These are phyloP conservation scores for Cricetomys ansorgei DNA, from an alignment of 2,113 vertebrate genomes.

Conservation along the genomic window DNA sequence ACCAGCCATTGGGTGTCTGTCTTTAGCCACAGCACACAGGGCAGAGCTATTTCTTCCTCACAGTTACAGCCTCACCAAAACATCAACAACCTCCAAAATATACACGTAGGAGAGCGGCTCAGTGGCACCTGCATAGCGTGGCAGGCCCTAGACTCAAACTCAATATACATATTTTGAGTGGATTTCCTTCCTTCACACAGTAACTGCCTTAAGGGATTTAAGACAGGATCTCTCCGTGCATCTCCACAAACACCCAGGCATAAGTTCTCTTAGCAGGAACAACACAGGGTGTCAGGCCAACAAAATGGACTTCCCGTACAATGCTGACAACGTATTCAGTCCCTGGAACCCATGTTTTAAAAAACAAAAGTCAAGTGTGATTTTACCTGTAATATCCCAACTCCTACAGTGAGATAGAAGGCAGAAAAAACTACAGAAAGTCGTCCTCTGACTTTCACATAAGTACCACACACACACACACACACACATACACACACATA, in stretches of 20 bases:
- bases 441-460: neutral
- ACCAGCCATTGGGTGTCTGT: neutral
- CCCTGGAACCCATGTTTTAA: no score
- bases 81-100: neutral
- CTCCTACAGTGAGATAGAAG: no score
- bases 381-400: no score
- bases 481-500: no score
- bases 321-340: no score
- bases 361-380: no score
- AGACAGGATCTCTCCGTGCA: neutral
- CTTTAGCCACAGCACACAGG: neutral
- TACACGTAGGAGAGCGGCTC: neutral
- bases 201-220: conserved; percentile 30
- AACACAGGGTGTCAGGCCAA: no score
- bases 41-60: neutral
- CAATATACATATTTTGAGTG: neutral
- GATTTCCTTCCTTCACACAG: no score
- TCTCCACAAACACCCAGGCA: conserved; percentile 19
- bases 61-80: neutral
- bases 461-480: no score
- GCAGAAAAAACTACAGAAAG: no score
- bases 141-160: no score
- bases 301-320: no score
- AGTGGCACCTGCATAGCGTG: neutral
- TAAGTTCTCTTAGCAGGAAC: neutral